Conservation (phyloP, 2,888 invertebrate species). For the Lasioglossum figueresi region DNA sequence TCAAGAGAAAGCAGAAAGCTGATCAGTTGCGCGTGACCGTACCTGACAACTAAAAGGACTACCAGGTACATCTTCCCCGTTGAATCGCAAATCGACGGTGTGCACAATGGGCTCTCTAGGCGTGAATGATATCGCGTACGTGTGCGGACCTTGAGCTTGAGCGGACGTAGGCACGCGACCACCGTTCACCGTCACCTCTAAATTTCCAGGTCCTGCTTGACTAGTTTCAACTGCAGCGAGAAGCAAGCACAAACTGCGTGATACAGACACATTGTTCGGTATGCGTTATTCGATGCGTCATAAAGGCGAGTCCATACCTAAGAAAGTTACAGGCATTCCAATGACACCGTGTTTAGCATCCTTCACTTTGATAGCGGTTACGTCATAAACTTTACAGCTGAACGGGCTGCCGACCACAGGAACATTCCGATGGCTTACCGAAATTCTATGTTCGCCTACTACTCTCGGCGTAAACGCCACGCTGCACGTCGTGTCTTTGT, state of each 20-base stretch:
- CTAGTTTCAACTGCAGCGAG: slow-evolving; percentile 94
- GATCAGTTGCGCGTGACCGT: slow-evolving; percentile 18
- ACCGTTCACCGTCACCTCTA: slow-evolving; percentile 99
- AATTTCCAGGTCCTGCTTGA: slow-evolving; percentile 98
- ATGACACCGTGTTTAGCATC: slow-evolving; percentile 95
- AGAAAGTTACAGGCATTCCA: slow-evolving; percentile 95
- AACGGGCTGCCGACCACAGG: slow-evolving; percentile 97
- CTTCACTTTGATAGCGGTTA: slow-evolving; percentile 96
- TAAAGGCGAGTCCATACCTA: slow-evolving; percentile 86
- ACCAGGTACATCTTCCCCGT: slow-evolving; percentile 97
- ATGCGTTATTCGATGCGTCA: neutral
- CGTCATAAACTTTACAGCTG: slow-evolving; percentile 97
- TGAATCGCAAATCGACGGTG: slow-evolving; percentile 97
- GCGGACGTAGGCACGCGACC: slow-evolving; percentile 98
- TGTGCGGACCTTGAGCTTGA: slow-evolving; percentile 97
- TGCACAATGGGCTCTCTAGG: slow-evolving; percentile 96
- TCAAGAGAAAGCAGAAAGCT: neutral
- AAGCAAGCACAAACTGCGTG: slow-evolving; percentile 20
- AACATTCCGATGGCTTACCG: slow-evolving; percentile 92
- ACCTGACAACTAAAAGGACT: slow-evolving; percentile 85
- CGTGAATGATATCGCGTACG: slow-evolving; percentile 98
- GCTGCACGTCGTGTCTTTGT: slow-evolving; percentile 92
- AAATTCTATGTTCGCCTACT: slow-evolving; percentile 96
- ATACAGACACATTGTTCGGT: neutral
- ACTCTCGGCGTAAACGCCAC: slow-evolving; percentile 96